These are phyloP conservation scores for Eptesicus fuscus DNA, from an alignment of 2,113 vertebrate genomes.

Conservation along the genomic window DNA sequence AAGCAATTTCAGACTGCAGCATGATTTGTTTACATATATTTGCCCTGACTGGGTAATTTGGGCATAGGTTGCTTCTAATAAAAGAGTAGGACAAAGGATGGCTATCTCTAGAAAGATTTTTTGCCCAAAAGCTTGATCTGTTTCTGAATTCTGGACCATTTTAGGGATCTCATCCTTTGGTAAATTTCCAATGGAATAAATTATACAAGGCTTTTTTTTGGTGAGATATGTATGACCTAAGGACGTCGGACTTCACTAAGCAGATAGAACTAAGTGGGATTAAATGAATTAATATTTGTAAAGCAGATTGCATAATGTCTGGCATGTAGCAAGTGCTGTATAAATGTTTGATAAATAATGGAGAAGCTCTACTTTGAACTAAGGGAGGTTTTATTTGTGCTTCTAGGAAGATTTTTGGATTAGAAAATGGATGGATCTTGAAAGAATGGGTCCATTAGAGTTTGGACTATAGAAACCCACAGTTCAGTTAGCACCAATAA, in stretches of 20 bases:
- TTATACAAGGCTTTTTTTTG: slow-evolving; percentile 19
- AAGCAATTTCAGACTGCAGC: slow-evolving; percentile 54
- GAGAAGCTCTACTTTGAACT: slow-evolving; percentile 34
- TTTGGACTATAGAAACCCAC: background rate
- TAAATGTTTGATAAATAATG: slow-evolving; percentile 54
- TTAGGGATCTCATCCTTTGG: background rate
- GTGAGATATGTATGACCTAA: slow-evolving; percentile 37
- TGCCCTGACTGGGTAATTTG: slow-evolving; percentile 52
- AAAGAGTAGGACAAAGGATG: slow-evolving; percentile 35
- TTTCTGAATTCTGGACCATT: slow-evolving; percentile 13
- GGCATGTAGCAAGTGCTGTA: slow-evolving; percentile 19
- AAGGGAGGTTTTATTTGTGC: slow-evolving; percentile 4
- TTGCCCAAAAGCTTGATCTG: slow-evolving; percentile 25
- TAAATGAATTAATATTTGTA: slow-evolving; percentile 60
- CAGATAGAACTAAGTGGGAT: slow-evolving; percentile 50
- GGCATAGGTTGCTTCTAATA: slow-evolving; percentile 54
- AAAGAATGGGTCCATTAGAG: background rate
- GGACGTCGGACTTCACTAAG: slow-evolving; percentile 34
- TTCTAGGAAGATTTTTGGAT: slow-evolving; percentile 36
- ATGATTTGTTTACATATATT: slow-evolving; percentile 56
- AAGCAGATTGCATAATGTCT: slow-evolving; percentile 55
- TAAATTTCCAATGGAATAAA: slow-evolving; percentile 40
- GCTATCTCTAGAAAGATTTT: slow-evolving; percentile 36
- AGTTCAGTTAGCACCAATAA: background rate
- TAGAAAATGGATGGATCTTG: background rate